Percentiles rank a stretch among this genome's conserved stretches.
Conservation (phyloP, 2,113 vertebrate genomes). For the Lathamus discolor region DNA sequence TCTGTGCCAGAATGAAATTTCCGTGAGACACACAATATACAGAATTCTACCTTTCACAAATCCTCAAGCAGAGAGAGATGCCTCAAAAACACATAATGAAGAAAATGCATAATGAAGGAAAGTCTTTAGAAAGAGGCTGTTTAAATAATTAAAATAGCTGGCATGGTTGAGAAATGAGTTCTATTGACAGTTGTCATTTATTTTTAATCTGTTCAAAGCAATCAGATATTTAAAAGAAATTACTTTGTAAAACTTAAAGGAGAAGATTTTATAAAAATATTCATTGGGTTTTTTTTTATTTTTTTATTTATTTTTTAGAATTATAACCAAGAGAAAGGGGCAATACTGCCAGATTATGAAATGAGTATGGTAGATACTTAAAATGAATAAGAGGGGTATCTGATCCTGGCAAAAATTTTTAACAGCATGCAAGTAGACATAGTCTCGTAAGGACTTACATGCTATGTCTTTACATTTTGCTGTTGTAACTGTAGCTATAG, state of each 20-base stretch:
- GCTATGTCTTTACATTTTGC: neutral
- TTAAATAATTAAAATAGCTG: constrained; percentile 47
- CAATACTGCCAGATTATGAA: neutral
- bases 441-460: neutral
- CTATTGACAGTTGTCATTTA: neutral
- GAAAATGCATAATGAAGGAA: neutral
- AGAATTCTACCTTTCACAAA: neutral
- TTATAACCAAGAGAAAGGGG: neutral
- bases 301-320: neutral
- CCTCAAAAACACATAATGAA: neutral
- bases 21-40: neutral
- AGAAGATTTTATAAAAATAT: neutral
- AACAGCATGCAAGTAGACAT: neutral
- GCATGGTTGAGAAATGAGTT: neutral
- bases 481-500: neutral
- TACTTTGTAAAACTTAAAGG: neutral
- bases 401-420: neutral
- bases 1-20: neutral
- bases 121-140: neutral
- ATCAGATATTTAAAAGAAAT: neutral
- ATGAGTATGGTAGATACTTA: neutral
- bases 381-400: neutral
- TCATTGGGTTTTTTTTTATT: neutral
- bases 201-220: constrained; percentile 19
- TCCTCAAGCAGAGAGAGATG: neutral